phyloP scores from a whole-genome alignment of 2,888 invertebrate species.

The Aphidoletes aphidimyza region DNA sequence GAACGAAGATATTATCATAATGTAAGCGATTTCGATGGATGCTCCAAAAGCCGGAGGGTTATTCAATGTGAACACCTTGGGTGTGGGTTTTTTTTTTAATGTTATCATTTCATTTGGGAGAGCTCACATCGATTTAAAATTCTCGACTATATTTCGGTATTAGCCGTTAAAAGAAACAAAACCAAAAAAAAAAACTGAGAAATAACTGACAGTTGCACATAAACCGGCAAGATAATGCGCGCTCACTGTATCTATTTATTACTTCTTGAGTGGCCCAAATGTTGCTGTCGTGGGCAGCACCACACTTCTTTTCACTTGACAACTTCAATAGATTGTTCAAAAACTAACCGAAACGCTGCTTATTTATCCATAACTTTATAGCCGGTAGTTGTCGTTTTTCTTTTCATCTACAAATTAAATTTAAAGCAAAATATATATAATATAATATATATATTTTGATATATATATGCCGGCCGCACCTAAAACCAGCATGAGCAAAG shows the following conservation, averaged over 20 bases:
- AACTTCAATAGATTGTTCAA: not conserved
- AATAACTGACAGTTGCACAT: not conserved
- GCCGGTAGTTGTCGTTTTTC: not conserved
- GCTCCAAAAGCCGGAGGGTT: too few species aligned
- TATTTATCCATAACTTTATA: not conserved
- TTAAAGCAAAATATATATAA: conserved; percentile 24
- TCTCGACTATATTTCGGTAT: too few species aligned
- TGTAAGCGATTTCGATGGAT: too few species aligned
- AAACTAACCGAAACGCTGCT: not conserved
- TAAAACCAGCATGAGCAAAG: not conserved
- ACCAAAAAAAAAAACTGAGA: too few species aligned
- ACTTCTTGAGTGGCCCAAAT: not conserved
- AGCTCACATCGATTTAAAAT: too few species aligned
- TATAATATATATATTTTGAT: too few species aligned
- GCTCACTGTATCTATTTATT: not conserved
- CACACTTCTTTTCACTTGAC: conserved; percentile 12
- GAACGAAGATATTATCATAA: too few species aligned
- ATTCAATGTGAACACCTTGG: too few species aligned
- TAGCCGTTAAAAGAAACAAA: too few species aligned
- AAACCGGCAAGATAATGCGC: not conserved
- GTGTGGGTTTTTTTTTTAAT: too few species aligned
- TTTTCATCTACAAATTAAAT: not conserved
- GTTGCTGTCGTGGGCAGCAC: conserved; percentile 18
- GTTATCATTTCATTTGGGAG: too few species aligned
- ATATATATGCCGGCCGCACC: conserved; percentile 20